Percentiles rank a stretch among this genome's conserved stretches.
Evolutionary conservation across 2,888 invertebrate genomes (phyloP).

Genomic region (Branchinecta sandiegonensis): DNA sequence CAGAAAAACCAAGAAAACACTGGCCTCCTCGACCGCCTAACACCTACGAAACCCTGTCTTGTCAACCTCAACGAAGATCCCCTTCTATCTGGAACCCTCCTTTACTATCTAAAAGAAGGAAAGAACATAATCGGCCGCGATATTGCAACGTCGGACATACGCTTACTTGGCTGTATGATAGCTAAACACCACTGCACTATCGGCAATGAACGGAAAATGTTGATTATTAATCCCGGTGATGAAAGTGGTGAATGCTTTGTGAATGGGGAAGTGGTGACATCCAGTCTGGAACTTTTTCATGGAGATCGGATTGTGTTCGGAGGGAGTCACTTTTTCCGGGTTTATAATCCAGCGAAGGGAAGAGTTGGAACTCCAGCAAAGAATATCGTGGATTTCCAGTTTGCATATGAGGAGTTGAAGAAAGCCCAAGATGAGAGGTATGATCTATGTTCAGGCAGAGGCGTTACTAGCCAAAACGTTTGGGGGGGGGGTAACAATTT

Average conservation of each 20-base stretch:
- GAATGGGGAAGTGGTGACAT: constrained; percentile 40
- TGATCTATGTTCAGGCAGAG: constrained; percentile 28
- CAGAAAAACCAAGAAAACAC: neutral
- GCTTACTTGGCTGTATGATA: constrained; percentile 46
- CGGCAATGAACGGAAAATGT: constrained; percentile 37
- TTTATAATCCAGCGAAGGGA: constrained; percentile 37
- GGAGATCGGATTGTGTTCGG: constrained; percentile 45
- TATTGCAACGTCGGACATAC: constrained; percentile 38
- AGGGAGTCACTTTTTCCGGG: constrained; percentile 43
- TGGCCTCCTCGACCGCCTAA: neutral
- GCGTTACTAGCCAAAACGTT: too few species aligned
- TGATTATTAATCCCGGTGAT: constrained; percentile 35
- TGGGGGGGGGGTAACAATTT: too few species aligned
- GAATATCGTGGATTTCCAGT: constrained; percentile 29
- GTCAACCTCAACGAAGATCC: constrained; percentile 38
- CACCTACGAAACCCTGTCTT: constrained; percentile 19
- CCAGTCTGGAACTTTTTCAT: constrained; percentile 37
- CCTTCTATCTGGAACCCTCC: constrained; percentile 44
- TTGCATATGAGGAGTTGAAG: constrained; percentile 42
- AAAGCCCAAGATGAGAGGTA: constrained; percentile 40
- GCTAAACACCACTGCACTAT: constrained; percentile 47
- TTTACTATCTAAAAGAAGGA: constrained; percentile 41
- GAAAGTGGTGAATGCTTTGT: constrained; percentile 39
- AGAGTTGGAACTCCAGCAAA: constrained; percentile 27
- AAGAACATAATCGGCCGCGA: constrained; percentile 38